Conservation (phyloP, 2,113 vertebrate species). For the Ceyx cyanopectus region DNA sequence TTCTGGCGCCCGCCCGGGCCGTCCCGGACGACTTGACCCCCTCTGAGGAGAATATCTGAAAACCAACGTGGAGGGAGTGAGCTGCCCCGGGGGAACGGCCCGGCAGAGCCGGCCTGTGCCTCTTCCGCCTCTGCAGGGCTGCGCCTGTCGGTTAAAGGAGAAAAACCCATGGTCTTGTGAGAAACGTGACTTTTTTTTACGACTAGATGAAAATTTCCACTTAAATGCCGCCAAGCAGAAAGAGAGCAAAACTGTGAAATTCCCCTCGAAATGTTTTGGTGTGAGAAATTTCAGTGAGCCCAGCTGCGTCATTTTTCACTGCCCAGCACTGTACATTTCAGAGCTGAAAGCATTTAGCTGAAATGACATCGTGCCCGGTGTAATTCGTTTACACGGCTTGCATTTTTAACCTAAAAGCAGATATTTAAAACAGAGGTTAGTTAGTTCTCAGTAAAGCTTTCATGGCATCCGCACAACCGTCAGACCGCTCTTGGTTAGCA, state of each 20-base stretch:
- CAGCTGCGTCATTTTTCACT: background rate
- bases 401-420: fast-evolving
- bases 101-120: background rate
- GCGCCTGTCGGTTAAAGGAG: background rate
- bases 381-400: fast-evolving
- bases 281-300: background rate
- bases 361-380: fast-evolving
- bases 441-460: fast-evolving
- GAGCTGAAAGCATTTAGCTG: background rate
- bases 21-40: background rate
- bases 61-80: fast-evolving
- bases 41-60: background rate
- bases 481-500: fast-evolving
- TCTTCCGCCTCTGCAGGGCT: background rate
- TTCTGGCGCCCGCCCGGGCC: background rate
- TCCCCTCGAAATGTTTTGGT: background rate
- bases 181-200: background rate
- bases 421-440: fast-evolving
- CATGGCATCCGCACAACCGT: fast-evolving
- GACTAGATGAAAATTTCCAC: background rate
- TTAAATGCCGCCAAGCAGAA: fast-evolving
- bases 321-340: background rate
- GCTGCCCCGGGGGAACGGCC: no score
- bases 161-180: fast-evolving
- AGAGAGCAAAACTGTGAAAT: background rate